Conservation (phyloP, 2,113 vertebrate genomes). For the Hemicordylus capensis region DNA sequence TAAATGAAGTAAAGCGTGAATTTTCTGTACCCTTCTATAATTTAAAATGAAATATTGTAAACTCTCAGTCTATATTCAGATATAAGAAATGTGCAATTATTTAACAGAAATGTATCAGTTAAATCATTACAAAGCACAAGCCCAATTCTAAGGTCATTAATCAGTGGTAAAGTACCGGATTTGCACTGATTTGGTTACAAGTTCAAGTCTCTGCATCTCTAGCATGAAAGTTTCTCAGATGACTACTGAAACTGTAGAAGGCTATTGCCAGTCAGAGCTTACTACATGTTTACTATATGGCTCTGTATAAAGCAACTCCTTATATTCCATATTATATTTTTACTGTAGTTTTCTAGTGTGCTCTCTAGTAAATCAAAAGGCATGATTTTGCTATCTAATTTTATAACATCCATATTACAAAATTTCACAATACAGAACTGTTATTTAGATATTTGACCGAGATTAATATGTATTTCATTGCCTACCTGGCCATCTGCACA, state of each 20-base stretch:
- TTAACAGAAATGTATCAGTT: not conserved
- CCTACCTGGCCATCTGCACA: conserved; percentile 85
- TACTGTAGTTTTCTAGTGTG: no score
- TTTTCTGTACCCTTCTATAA: conserved; percentile 5
- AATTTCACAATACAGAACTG: not conserved
- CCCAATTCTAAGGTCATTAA: not conserved
- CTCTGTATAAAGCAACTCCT: not conserved
- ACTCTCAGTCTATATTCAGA: not conserved
- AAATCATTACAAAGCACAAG: not conserved
- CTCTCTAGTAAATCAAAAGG: not conserved
- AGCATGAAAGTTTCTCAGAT: not conserved
- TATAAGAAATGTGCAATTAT: not conserved
- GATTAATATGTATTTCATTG: conserved; percentile 2
- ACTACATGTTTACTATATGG: not conserved
- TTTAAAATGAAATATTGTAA: conserved; percentile 12
- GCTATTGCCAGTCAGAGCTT: not conserved
- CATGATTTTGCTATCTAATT: not conserved
- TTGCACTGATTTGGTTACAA: not conserved
- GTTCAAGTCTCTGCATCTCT: not conserved
- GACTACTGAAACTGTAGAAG: no score
- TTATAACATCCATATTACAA: not conserved
- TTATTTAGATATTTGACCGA: not conserved
- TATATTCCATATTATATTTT: not conserved
- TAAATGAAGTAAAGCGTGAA: not conserved
- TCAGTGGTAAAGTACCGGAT: not conserved